These are phyloP conservation scores for Ginglymostoma cirratum DNA, from an alignment of 2,113 vertebrate species.

Conservation along the genomic window DNA sequence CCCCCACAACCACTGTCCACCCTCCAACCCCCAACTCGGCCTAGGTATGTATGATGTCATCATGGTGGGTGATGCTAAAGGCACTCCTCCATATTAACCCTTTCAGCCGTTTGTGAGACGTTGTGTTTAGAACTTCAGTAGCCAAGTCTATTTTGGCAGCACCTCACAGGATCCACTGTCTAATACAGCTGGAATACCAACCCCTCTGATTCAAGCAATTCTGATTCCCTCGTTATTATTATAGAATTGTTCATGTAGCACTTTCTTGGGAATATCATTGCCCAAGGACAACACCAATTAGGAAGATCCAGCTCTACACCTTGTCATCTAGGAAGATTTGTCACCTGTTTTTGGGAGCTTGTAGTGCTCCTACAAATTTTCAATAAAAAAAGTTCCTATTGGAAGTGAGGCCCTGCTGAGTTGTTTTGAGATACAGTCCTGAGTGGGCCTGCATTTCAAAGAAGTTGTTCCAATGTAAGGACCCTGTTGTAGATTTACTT, in stretches of 20 bases:
- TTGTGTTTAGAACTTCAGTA: not conserved
- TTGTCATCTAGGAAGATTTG: not conserved
- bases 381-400: not conserved
- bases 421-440: not conserved
- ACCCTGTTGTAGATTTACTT: not conserved
- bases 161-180: not conserved
- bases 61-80: too few species aligned
- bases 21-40: too few species aligned
- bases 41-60: too few species aligned
- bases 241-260: not conserved
- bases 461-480: too few species aligned
- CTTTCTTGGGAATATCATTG: not conserved
- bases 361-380: not conserved
- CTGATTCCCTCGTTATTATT: not conserved
- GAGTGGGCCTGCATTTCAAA: not conserved
- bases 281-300: not conserved
- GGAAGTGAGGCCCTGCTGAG: not conserved
- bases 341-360: not conserved
- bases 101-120: not conserved
- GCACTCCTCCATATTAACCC: too few species aligned
- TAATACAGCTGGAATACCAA: not conserved
- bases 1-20: too few species aligned
- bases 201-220: not conserved
- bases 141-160: not conserved
- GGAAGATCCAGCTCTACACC: not conserved